Conservation (phyloP, 2,797 vertebrate genomes). For the Cichlasoma orientale region DNA sequence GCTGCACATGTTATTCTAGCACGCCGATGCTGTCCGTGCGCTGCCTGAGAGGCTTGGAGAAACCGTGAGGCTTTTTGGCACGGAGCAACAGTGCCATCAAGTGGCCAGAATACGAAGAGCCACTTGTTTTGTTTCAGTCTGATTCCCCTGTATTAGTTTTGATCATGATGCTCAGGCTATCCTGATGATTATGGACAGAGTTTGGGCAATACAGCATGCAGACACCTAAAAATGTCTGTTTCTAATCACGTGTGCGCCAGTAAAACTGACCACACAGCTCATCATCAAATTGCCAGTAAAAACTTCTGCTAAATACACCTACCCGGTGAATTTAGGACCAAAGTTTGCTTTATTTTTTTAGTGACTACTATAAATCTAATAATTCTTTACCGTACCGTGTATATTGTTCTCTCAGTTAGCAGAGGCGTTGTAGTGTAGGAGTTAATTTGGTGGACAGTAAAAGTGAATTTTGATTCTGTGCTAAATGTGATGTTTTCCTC, state of each 20-base stretch:
- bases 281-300: neutral
- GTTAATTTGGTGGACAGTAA: neutral
- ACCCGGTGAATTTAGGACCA: neutral
- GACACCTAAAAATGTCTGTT: neutral
- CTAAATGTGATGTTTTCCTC: conserved; percentile 24
- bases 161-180: conserved; percentile 31
- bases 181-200: neutral
- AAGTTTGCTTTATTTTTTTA: neutral
- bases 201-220: neutral
- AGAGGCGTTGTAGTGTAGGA: neutral
- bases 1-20: conserved; percentile 53
- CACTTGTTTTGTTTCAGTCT: conserved; percentile 49
- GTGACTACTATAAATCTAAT: neutral
- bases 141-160: conserved; percentile 15
- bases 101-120: conserved; percentile 71
- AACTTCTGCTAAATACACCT: neutral
- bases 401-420: neutral
- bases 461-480: neutral
- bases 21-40: conserved; percentile 36
- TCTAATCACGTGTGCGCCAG: neutral
- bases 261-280: neutral
- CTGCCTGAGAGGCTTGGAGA: conserved; percentile 4
- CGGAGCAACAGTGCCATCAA: conserved; percentile 89
- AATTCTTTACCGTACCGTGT: neutral
- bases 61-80: conserved; percentile 16